Evolutionary conservation across 2,113 vertebrate genomes (phyloP), one percentile per base, ranked within the genome.

Genomic region (Verasper variegatus): DNA sequence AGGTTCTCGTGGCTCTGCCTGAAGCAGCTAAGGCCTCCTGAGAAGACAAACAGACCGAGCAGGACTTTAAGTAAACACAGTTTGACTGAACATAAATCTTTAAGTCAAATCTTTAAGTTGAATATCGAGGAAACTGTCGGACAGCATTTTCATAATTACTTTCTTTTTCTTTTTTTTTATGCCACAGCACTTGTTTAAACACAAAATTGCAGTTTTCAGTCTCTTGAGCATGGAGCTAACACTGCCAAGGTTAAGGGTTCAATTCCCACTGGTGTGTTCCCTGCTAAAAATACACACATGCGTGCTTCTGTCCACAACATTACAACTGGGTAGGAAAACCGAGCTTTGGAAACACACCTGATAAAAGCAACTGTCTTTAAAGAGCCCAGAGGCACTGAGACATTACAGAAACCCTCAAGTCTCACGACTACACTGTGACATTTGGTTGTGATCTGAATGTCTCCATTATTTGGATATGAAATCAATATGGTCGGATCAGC

Each of bases 11-110:
- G 96, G 94, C 91, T 95, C 94, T 97, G 97, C 87, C 94, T 96
- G 88, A 99, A 99, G 89, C 95, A 93, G 61, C 96, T 97, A 85
- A 99, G 96, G 85, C 98, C 98, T 88, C 98, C 98, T 99, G 91
- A 1, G 75, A 55, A 82, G 12, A 83, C 65, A 83, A 12, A 55
- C 0, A 58, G 0, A 66, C n/a, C 14, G 14, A 27, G 13, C 3
- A 1, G 5, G 21, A 55, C 58, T 14, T 57, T 1, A 63, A 54
- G 54, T 2, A 23, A 66, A 67, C 14, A 35, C 10, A n/a, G 17
- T 67, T 55, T 31, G 55, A 5, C 23, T 31, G 4, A 47, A 42
- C 40, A 42, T 1, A 13, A 42, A n/a, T n/a, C n/a, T n/a, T n/a
- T n/a, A n/a, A 11, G 11, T 42, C 11, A 42, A 42, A 42, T 12